Evolutionary conservation across 1,140 invertebrate genomes (phyloP), one percentile per base, ranked within the genome.

Genomic region (Lepidurus couesii): DNA sequence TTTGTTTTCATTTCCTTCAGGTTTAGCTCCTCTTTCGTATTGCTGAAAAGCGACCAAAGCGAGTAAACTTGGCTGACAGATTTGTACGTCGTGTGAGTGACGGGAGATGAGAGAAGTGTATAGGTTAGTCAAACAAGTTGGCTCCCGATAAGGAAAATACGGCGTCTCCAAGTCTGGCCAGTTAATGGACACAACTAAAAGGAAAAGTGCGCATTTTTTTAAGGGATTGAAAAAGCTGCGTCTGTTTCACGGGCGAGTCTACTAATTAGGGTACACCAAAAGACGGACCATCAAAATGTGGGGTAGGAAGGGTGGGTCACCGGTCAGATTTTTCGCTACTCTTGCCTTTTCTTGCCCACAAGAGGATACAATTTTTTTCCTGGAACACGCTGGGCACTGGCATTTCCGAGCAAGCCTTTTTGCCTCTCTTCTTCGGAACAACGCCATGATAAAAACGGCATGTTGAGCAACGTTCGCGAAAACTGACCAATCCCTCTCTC

Each of bases 81-180:
- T 42, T 0, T 76, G 43, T 42, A 42, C 16, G 73, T 73, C 77
- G 53, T 78, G 65, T 78, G 34, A 78, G 73, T 42, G 73, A 73
- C n/a, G 77, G 42, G 43, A 73, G 77, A 34, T 73, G 77, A 42
- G 74, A 73, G 8, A 42, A 11, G 47, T 42, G 16, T 43, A 73
- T 10, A 43, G 77, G 53, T 34, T 34, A 34, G 34, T 34, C 34
- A 34, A 34, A 34, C 34, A 34, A 34, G 34, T 34, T 34, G 34
- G 34, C 34, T 34, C 34, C 34, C 34, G 34, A 34, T 34, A 34
- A 34, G 34, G 34, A 34, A 34, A 34, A 34, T 34, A 34, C 34
- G 53, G 53, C 16, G 53, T 65, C 53, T 65, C 6, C 53, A 65
- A 65, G 53, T 65, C 53, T 65, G 53, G 53, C 53, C 53, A 9